Evolutionary conservation across 2,888 invertebrate genomes (phyloP), one percentile per base, ranked within the genome.

Genomic region (Brenthis ino): DNA sequence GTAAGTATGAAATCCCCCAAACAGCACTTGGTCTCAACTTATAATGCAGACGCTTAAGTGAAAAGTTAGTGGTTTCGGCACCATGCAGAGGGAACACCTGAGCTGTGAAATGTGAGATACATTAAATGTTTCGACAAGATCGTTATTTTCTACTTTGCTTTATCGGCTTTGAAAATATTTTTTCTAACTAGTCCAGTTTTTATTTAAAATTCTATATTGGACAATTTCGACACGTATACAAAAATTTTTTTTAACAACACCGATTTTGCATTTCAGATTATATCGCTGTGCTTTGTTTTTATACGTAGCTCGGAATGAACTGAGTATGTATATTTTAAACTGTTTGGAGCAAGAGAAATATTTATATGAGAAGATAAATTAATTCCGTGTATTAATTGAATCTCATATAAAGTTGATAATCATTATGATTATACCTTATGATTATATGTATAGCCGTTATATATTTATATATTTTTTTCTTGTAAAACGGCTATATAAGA

Each of bases 81-180:
- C 68, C 67, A 70, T 57, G 60, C 16, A 55, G 47, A 54, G 24
- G 61, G 47, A 71, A 66, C 76, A 77, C 77, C 76, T 77, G 77
- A 73, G 76, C 69, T 63, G 71, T 74, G 72, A 76, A 73, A 72
- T 75, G 73, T 74, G 67, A 68, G 72, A 57, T 53, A 43, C 72
- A 71, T 75, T 72, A 72, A 72, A 65, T 70, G 61, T 71, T 73
- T 69, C 67, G 70, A 71, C 72, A 63, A 53, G 61, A 56, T 48
- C 57, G 56, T 69, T 65, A 65, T 43, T 65, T 48, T 57, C n/a
- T 56, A 63, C 55, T 67, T 51, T 67, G 16, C 56, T 61, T 33
- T 55, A 24, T 63, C 13, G 12, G n/a, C 20, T 63, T 51, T n/a
- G 50, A 12, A 51, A 50, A 43, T 37, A 63, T 43, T 53, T 54